Conservation (phyloP, 2,113 vertebrate genomes). For the Platysteira castanea region DNA sequence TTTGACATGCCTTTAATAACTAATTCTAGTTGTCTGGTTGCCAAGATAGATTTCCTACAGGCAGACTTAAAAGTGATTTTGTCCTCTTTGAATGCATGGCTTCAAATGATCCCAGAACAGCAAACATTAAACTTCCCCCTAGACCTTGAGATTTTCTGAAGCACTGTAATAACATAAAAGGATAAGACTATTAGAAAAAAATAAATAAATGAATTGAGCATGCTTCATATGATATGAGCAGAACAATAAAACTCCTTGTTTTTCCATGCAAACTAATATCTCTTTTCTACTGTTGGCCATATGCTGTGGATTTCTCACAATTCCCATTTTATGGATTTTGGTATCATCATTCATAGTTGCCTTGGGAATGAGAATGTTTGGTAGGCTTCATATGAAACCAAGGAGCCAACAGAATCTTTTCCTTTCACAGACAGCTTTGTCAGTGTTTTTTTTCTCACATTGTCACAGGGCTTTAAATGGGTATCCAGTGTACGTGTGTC, state of each 20-base stretch:
- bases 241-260: constrained; percentile 44
- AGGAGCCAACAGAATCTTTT: background rate
- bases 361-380: background rate
- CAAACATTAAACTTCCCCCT: constrained; percentile 82
- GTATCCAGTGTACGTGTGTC: fast-evolving
- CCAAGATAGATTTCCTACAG: constrained; percentile 84
- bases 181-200: constrained; percentile 50
- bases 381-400: background rate
- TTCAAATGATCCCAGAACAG: constrained; percentile 88
- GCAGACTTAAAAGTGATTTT: constrained; percentile 87
- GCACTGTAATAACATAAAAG: constrained; percentile 61
- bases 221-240: background rate
- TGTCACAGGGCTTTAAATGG: background rate
- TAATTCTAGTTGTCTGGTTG: constrained; percentile 84
- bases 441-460: background rate
- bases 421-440: background rate
- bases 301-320: background rate
- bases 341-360: background rate
- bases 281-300: background rate
- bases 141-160: constrained; percentile 75
- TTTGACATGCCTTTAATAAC: constrained; percentile 88
- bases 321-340: background rate
- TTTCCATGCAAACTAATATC: background rate
- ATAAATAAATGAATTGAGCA: constrained; percentile 44
- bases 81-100: constrained; percentile 86